A percentile compares a stretch with the other conserved stretches of the same genome.
Conservation (phyloP, 1,140 invertebrate genomes). For the Lepidotrigona ventralis region DNA sequence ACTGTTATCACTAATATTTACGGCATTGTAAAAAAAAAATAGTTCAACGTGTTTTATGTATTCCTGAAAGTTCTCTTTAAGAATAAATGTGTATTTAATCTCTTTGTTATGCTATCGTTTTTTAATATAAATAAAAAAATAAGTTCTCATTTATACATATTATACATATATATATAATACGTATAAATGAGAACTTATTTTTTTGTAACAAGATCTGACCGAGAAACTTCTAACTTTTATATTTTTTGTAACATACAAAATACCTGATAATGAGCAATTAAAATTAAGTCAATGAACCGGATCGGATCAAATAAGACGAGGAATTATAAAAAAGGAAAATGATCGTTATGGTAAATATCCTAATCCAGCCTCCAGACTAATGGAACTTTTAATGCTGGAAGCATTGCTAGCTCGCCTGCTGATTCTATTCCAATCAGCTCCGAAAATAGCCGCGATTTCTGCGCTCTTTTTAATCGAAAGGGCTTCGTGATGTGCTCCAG, state of each 20-base stretch:
- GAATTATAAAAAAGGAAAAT: neutral
- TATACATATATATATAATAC: neutral
- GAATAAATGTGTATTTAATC: slow-evolving; percentile 1
- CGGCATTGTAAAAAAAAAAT: neutral
- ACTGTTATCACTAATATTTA: neutral
- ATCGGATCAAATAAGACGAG: neutral
- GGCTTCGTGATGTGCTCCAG: slow-evolving; percentile 83
- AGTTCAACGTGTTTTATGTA: neutral
- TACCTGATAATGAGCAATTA: too few species aligned
- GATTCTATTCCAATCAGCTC: slow-evolving; percentile 61
- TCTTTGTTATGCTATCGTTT: neutral
- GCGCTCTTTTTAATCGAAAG: slow-evolving; percentile 92
- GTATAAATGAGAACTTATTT: too few species aligned
- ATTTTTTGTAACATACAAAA: neutral
- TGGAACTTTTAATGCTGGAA: slow-evolving; percentile 75
- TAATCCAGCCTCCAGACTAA: slow-evolving; percentile 76
- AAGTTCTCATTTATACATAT: neutral
- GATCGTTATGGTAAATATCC: slow-evolving; percentile 75
- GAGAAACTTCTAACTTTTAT: neutral
- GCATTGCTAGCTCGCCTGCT: slow-evolving; percentile 72
- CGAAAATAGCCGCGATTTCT: slow-evolving; percentile 92
- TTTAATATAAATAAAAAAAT: slow-evolving; percentile 5
- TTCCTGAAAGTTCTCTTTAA: neutral
- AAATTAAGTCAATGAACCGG: too few species aligned
- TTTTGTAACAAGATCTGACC: neutral